Percentiles rank a stretch among this genome's conserved stretches.
phyloP scores from a whole-genome alignment of 2,113 vertebrate species.

The Oncorhynchus gorbuscha region DNA sequence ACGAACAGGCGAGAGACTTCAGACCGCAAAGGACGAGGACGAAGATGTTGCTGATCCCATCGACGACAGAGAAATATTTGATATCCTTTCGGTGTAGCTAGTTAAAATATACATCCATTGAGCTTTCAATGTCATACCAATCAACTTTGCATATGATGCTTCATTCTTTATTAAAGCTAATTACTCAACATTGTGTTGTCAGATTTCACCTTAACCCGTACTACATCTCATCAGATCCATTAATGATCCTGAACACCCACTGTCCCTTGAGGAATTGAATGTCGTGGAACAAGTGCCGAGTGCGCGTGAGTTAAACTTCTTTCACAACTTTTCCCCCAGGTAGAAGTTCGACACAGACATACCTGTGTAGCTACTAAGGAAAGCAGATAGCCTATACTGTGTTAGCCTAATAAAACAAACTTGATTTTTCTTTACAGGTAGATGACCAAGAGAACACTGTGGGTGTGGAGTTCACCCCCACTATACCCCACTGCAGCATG shows the following conservation, averaged over 20 bases:
- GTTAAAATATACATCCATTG: too few relatives aligned
- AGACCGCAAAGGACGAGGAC: slow-evolving; percentile 72
- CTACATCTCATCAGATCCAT: slow-evolving; percentile 92
- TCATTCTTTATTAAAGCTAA: too few relatives aligned
- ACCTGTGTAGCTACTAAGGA: too few relatives aligned
- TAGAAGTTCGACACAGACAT: too few relatives aligned
- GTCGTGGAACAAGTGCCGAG: slow-evolving; percentile 88
- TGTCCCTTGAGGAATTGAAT: slow-evolving; percentile 92
- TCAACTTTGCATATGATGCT: too few relatives aligned
- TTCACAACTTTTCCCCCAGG: background rate
- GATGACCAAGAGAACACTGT: slow-evolving; percentile 81
- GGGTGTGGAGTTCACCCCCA: slow-evolving; percentile 88
- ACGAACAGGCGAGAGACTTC: slow-evolving; percentile 75
- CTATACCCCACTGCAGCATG: slow-evolving; percentile 98
- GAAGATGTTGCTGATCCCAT: slow-evolving; percentile 64
- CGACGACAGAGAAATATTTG: slow-evolving; percentile 69
- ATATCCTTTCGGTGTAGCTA: slow-evolving; percentile 52
- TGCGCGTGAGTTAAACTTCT: slow-evolving; percentile 71
- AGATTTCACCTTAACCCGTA: slow-evolving; percentile 72
- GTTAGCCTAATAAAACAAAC: background rate
- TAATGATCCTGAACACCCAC: slow-evolving; percentile 93
- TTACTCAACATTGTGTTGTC: too few relatives aligned
- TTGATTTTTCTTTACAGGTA: slow-evolving; percentile 71
- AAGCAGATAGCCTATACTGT: background rate
- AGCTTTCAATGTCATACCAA: too few relatives aligned